These are phyloP conservation scores for Paraescarpia echinospica DNA, from an alignment of 1,140 invertebrate species.

Conservation along the genomic window DNA sequence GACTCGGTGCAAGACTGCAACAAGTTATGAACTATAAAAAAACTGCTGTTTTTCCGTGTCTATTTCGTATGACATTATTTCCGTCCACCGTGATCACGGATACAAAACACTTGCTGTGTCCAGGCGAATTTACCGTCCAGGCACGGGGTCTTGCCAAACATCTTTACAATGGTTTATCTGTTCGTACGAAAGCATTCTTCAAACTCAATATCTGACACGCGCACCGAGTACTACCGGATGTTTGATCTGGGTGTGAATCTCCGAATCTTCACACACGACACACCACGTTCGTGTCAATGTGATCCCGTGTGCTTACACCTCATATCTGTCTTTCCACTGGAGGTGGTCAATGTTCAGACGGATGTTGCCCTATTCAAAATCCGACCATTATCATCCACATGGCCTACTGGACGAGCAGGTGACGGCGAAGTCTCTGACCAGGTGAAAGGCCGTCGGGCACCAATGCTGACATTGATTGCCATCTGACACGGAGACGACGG, in stretches of 20 bases:
- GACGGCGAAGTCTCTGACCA: neutral
- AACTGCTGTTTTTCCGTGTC: too few relatives aligned
- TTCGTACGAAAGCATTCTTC: neutral
- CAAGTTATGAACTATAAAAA: too few relatives aligned
- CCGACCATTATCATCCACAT: neutral
- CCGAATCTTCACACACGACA: too few relatives aligned
- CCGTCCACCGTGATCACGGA: too few relatives aligned
- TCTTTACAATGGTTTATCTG: neutral
- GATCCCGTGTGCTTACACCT: neutral
- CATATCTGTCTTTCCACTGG: neutral
- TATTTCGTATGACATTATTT: too few relatives aligned
- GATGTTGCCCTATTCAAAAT: neutral
- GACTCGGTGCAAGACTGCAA: too few relatives aligned
- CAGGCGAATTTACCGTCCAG: too few relatives aligned
- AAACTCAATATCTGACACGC: too few relatives aligned
- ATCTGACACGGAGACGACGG: neutral
- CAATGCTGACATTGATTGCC: neutral
- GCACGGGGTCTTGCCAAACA: neutral
- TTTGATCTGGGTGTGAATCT: neutral
- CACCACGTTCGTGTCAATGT: neutral
- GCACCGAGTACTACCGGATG: neutral
- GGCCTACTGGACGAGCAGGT: too few relatives aligned
- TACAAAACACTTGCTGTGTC: too few relatives aligned
- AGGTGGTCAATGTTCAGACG: too few relatives aligned
- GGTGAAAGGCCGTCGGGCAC: neutral